Percentiles rank a stretch among this genome's conserved stretches.
Conservation (phyloP, 2,888 invertebrate genomes). For the Athrips mouffetella region DNA sequence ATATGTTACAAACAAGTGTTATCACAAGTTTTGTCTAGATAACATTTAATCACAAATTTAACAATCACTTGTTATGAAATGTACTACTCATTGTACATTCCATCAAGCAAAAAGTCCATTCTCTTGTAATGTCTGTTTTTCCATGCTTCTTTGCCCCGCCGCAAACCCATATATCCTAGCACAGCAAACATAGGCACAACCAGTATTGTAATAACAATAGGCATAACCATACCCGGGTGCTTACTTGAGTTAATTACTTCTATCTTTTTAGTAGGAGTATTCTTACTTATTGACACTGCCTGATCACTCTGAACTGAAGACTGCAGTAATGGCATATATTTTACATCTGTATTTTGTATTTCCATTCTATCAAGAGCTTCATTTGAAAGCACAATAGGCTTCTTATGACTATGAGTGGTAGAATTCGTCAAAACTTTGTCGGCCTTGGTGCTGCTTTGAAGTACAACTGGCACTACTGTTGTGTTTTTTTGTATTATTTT, state of each 20-base stretch:
- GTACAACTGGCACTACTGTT: too few relatives aligned
- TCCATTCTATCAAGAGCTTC: conserved; percentile 44
- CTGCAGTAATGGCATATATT: conserved; percentile 23
- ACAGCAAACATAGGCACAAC: conserved; percentile 86
- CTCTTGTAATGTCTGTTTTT: conserved; percentile 90
- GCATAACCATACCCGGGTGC: conserved; percentile 83
- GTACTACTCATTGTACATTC: conserved; percentile 93
- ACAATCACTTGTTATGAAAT: too few relatives aligned
- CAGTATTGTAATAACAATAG: conserved; percentile 85
- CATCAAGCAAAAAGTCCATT: conserved; percentile 93
- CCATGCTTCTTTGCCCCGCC: conserved; percentile 89
- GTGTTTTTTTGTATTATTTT: conserved; percentile 19
- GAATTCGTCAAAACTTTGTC: conserved; percentile 11
- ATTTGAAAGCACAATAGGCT: conserved; percentile 50
- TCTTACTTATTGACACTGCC: conserved; percentile 35
- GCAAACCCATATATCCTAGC: conserved; percentile 81
- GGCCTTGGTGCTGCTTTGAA: not conserved
- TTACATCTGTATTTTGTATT: conserved; percentile 26
- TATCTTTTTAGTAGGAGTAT: conserved; percentile 26
- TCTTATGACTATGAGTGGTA: conserved; percentile 36
- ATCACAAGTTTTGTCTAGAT: not conserved
- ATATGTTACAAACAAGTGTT: not conserved
- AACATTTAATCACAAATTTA: not conserved
- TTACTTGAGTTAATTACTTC: conserved; percentile 42
- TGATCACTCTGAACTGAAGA: conserved; percentile 40